phyloP scores from a whole-genome alignment of 1,140 invertebrate genomes.

The Matsumurasca onukii region DNA sequence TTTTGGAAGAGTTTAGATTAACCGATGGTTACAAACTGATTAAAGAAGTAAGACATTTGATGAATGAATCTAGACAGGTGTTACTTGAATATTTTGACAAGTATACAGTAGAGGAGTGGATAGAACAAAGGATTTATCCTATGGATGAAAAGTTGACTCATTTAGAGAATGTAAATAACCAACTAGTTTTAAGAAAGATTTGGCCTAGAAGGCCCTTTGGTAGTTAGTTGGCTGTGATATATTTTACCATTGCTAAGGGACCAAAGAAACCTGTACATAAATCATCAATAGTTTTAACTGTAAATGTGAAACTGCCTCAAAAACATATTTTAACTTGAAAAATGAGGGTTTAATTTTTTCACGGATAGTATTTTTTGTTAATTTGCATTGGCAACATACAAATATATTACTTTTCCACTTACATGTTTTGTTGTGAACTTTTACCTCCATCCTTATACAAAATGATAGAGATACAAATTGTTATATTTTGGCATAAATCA shows the following conservation, averaged over 20 bases:
- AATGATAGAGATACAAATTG: too few relatives aligned
- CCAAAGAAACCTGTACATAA: neutral
- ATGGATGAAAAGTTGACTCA: neutral
- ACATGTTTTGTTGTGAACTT: too few relatives aligned
- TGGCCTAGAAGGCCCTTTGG: constrained; percentile 58
- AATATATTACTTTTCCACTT: too few relatives aligned
- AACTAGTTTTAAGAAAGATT: constrained; percentile 51
- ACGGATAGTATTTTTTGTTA: too few relatives aligned
- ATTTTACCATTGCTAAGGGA: neutral
- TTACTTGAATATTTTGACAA: constrained; percentile 14
- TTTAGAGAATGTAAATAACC: constrained; percentile 47
- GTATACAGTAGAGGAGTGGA: constrained; percentile 31
- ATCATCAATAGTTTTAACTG: too few relatives aligned
- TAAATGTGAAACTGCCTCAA: too few relatives aligned
- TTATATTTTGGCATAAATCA: too few relatives aligned
- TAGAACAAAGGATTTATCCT: constrained; percentile 29
- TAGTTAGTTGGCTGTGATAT: neutral
- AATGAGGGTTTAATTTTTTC: too few relatives aligned
- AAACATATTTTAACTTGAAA: too few relatives aligned
- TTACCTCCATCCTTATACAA: too few relatives aligned
- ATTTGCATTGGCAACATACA: too few relatives aligned
- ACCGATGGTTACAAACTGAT: constrained; percentile 14
- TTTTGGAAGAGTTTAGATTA: constrained; percentile 25
- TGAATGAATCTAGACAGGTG: constrained; percentile 11
- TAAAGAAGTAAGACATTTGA: constrained; percentile 24